Evolutionary conservation across 2,113 vertebrate genomes (phyloP).

Genomic region (Crotalus tigris): DNA sequence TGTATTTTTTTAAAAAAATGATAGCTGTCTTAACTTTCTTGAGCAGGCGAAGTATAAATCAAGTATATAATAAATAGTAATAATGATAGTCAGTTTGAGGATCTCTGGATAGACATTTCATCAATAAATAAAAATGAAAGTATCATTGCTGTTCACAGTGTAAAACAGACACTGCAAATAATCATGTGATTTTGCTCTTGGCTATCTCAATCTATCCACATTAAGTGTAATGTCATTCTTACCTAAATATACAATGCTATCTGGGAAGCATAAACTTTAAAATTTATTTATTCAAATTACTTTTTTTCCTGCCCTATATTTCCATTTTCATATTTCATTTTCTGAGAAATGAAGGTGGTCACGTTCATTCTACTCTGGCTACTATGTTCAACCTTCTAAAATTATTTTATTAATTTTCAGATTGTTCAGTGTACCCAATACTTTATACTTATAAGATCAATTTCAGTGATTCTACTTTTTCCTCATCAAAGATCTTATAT

Average conservation of each 20-base stretch:
- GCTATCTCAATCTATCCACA: background rate
- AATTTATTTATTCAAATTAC: background rate
- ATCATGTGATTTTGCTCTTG: too few relatives aligned
- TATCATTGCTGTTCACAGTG: background rate
- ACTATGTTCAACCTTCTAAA: background rate
- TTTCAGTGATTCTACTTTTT: background rate
- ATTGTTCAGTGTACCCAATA: background rate
- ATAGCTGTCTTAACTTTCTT: background rate
- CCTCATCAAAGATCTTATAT: background rate
- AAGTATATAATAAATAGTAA: background rate
- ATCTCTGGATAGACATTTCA: background rate
- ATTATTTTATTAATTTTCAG: background rate
- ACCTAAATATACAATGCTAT: background rate
- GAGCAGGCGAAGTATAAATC: background rate
- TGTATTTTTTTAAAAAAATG: background rate
- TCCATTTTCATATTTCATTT: background rate
- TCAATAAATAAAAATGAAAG: background rate
- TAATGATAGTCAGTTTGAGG: background rate
- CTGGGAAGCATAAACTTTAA: accelerated
- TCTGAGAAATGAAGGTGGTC: background rate
- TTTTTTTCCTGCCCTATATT: background rate
- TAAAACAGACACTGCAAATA: background rate
- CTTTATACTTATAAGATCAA: background rate
- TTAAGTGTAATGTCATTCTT: background rate
- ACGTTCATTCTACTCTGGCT: background rate